A percentile compares a stretch with the other conserved stretches of the same genome.
Conservation (phyloP, 2,113 vertebrate genomes). For the Callaeas wilsoni region DNA sequence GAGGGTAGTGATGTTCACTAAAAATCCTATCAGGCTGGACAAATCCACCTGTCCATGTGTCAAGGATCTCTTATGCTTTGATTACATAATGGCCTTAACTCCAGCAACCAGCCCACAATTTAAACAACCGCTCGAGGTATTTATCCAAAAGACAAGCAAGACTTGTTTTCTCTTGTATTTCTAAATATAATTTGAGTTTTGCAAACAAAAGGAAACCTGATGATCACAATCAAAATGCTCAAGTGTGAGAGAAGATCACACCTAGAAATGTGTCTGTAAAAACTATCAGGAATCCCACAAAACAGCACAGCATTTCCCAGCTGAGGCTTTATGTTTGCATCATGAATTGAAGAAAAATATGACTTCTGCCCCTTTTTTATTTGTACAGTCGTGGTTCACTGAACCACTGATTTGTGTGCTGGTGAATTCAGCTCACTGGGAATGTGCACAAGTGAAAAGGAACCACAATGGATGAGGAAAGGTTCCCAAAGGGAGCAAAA, state of each 20-base stretch:
- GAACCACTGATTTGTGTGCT: not conserved
- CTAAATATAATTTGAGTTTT: not conserved
- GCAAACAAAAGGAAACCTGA: not conserved
- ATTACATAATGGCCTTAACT: not conserved
- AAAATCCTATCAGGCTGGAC: not conserved
- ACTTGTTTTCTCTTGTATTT: rapidly evolving
- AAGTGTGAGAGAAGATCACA: rapidly evolving
- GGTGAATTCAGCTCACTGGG: not conserved
- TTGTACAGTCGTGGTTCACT: rapidly evolving
- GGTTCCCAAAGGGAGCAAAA: rapidly evolving
- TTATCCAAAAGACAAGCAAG: not conserved
- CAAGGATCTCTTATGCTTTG: not conserved
- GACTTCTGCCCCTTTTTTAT: not conserved
- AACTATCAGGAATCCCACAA: not conserved
- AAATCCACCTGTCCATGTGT: not conserved
- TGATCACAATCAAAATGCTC: not conserved
- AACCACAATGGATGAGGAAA: not conserved
- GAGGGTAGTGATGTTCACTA: not conserved
- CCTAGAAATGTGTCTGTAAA: not conserved
- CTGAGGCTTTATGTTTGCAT: not conserved
- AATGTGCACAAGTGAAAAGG: not conserved
- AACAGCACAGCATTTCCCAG: not conserved
- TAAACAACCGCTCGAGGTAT: rapidly evolving
- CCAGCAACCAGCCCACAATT: not conserved
- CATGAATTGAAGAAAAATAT: rapidly evolving